A percentile compares a stretch with the other conserved stretches of the same genome.
Evolutionary conservation across 2,113 vertebrate species (phyloP).

Genomic region (Desmodus rotundus): DNA sequence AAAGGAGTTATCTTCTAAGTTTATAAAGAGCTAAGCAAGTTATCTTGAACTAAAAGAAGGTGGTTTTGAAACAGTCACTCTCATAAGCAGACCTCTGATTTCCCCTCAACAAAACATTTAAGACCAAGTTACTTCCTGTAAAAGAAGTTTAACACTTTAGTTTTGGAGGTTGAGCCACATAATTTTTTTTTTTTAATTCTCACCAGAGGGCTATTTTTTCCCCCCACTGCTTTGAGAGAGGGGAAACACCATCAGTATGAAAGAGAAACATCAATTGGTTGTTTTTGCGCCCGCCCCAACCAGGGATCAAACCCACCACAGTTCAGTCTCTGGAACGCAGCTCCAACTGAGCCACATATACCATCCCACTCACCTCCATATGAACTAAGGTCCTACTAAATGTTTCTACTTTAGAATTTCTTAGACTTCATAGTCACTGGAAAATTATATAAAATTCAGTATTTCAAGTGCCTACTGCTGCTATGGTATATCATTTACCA

Average conservation of each 20-base stretch:
- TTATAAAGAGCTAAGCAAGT: not conserved
- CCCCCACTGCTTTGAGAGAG: too few relatives aligned
- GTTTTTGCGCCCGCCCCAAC: too few relatives aligned
- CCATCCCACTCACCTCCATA: not conserved
- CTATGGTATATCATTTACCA: not conserved
- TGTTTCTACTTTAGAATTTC: not conserved
- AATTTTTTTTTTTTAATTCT: too few relatives aligned
- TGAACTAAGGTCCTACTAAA: not conserved
- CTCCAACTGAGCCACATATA: too few relatives aligned
- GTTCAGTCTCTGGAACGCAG: too few relatives aligned
- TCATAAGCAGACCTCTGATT: not conserved
- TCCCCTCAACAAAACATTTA: not conserved
- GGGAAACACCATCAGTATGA: too few relatives aligned
- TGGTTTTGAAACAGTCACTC: not conserved
- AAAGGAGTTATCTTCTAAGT: not conserved
- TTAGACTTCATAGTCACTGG: not conserved
- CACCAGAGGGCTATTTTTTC: too few relatives aligned
- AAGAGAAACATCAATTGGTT: too few relatives aligned
- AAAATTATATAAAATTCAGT: not conserved
- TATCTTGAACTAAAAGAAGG: not conserved
- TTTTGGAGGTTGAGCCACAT: not conserved
- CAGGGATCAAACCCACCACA: too few relatives aligned
- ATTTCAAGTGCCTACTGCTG: constrained; percentile 15
- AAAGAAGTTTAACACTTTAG: not conserved
- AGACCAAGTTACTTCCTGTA: not conserved